Base-by-base conservation (phyloP, 35 echinoderm and acorn worm species). In the Amphiura filiformis region DNA sequence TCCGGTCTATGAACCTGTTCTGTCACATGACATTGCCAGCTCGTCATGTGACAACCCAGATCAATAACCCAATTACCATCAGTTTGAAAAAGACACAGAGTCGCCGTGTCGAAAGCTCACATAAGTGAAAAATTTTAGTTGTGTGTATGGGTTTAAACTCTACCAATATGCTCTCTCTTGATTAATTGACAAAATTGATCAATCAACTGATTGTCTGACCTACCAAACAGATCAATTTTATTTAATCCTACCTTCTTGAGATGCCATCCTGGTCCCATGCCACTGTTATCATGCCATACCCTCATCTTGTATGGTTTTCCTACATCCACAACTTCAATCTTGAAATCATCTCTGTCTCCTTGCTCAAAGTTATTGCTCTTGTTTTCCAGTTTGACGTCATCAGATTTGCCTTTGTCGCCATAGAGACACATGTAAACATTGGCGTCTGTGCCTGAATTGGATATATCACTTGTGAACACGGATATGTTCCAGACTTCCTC, bases 391-490 rank as follows among this genome's bases (percentile, higher is more conserved):
- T 86, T 76, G 39, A 99, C 76, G 34, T 99, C 96, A 64, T 99
- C 96, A 31, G 96, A 94, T 84, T 99, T 99, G 13, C 92, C 92
- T 83, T 99, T 89, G 80, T 88, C 81, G 56, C 96, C 96, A 87
- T 99, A 99, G 89, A 99, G 90, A 88, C 96, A 99, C 65, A 99
- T 86, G 65, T 39, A 94, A 30, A 99, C 92, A 41, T 99, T 94
- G 5, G 96, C 96, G 57, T 99, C 96, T 9, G 96, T 94, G 0
- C 96, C 96, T 23, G 96, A 57, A 35, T 89, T 82, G 0, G 87
- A 35, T n/a, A 89, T 34, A 39, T 99, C 96, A 42, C 96, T 92
- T 28, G 96, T 99, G 78, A 32, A 88, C 23, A 98, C 90, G 0
- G 83, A 80, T 0, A 93, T 93, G 84, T 94, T 92, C 93, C 96